Evolutionary conservation across 2,113 vertebrate genomes (phyloP), one percentile per base, ranked within the genome.

Genomic region (Labrus mixtus): DNA sequence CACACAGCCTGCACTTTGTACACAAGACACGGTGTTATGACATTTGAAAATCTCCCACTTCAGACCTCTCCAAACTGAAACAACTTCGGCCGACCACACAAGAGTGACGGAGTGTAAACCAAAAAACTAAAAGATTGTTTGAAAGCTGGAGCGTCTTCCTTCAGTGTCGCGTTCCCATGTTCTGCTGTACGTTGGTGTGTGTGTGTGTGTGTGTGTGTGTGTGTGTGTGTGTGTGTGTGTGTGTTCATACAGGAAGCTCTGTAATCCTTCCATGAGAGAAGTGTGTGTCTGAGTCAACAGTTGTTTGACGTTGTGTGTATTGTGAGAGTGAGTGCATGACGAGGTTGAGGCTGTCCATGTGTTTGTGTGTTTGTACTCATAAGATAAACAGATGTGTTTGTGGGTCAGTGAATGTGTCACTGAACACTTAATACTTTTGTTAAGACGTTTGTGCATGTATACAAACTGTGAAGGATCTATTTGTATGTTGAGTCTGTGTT

Each of bases 111-210:
- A 22, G 58, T 19, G 20, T n/a, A 65, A 37, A 79, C 22, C 1
- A 11, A 29, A 39, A 10, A 29, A 1, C 19, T 48, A 4, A 3
- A 4, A 20, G 45, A 13, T 3, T 58, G 60, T 70, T 70, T 58
- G 29, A 73, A 77, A 54, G 55, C 50, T 19, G 0, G 20, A 70
- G 23, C 2, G 1, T 46, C 43, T 19, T 62, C 75, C 75, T 59
- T 63, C 13, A 20, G 50, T 57, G 84, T 89, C 78, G 39, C 0
- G 57, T 87, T 90, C 86, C 79, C 86, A 71, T 64, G 82, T 86
- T 70, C 81, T 51, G 48, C 6, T 51, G 48, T 2, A 7, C 19
- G 15, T 3, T 4, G 2, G 16, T 48, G 45, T 48, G 13, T 16
- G 45, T 48, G 45, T 29, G 29, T 33, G 29, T 29, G 29, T 33